Evolutionary conservation across 1,140 invertebrate species (phyloP).

Genomic region (Dendrolimus punctatus): DNA sequence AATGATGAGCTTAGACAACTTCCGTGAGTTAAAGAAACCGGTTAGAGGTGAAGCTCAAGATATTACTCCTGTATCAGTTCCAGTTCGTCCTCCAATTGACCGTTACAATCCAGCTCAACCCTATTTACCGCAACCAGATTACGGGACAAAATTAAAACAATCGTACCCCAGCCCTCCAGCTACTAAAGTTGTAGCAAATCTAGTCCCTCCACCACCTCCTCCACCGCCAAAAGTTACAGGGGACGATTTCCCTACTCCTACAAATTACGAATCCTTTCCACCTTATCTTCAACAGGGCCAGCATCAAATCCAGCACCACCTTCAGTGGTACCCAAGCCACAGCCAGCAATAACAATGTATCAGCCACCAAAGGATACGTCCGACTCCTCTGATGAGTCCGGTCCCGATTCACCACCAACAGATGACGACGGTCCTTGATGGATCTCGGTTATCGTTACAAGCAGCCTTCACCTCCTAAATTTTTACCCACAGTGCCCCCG

Average conservation of each 20-base stretch:
- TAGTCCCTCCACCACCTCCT: constrained; percentile 58
- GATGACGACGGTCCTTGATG: constrained; percentile 22
- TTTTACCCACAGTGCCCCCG: constrained; percentile 41
- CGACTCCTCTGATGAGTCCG: constrained; percentile 9
- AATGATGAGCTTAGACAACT: constrained; percentile 49
- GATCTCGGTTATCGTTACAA: constrained; percentile 48
- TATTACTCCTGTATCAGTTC: constrained; percentile 10
- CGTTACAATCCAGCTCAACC: constrained; percentile 67
- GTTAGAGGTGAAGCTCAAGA: constrained; percentile 62
- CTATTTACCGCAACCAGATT: constrained; percentile 50
- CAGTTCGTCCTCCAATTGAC: constrained; percentile 39
- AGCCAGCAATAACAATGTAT: constrained; percentile 11
- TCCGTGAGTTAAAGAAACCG: constrained; percentile 50
- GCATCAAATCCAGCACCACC: constrained; percentile 18
- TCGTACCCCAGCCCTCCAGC: constrained; percentile 17
- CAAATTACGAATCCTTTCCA: constrained; percentile 57
- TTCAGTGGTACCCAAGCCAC: constrained; percentile 9
- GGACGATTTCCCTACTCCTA: constrained; percentile 41
- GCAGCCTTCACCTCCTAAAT: constrained; percentile 28
- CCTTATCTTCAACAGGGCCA: constrained; percentile 30
- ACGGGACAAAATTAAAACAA: constrained; percentile 43
- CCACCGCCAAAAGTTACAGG: constrained; percentile 32
- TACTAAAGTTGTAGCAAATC: constrained; percentile 24
- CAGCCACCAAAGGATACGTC: constrained; percentile 8
- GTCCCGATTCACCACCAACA: constrained; percentile 11